Evolutionary conservation across 2,797 vertebrate genomes (phyloP), one percentile per base, ranked within the genome.

Genomic region (Hyperoplus lanceolatus): DNA sequence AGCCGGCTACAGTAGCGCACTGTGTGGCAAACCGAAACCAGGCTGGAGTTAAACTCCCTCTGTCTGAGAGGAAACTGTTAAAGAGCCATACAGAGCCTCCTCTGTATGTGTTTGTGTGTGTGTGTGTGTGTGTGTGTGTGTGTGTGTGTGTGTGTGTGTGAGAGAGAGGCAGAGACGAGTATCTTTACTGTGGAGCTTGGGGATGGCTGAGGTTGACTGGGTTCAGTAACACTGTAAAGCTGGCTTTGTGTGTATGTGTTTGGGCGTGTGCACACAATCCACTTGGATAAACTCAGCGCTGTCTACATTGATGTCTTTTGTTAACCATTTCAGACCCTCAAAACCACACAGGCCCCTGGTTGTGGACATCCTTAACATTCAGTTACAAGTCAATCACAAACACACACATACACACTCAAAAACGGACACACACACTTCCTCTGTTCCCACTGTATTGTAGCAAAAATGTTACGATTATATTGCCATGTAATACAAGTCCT

Each of bases 11-110:
- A 91, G 89, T 72, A 77, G 70, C 70, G 80, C 75, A 84, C 62
- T 87, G 82, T 91, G 81, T 89, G 90, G 84, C 87, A 87, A 87
- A 86, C 43, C 12, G 1, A 83, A 82, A 67, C 79, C 75, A 68
- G 82, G 53, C 80, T 61, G 50, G 53, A 78, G 79, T 56, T 61
- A 16, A 71, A 81, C 61, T 84, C 21, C 67, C 70, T 74, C 69
- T 46, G 75, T 83, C 87, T 84, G 60, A 59, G 71, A 77, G 86
- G 81, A 90, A 91, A 89, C 77, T 72, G 80, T 81, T 89, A 70
- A 82, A 83, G 55, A 81, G 73, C 39, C 64, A 53, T 64, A 93
- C 83, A 93, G 82, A 90, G 81, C 38, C 10, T 60, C 70, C 63
- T 87, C 68, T 90, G 80, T 93, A 75, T 82, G 65, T 77, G 66